Base-by-base conservation (phyloP, 2,797 vertebrate species). In the Pagetopsis macropterus region DNA sequence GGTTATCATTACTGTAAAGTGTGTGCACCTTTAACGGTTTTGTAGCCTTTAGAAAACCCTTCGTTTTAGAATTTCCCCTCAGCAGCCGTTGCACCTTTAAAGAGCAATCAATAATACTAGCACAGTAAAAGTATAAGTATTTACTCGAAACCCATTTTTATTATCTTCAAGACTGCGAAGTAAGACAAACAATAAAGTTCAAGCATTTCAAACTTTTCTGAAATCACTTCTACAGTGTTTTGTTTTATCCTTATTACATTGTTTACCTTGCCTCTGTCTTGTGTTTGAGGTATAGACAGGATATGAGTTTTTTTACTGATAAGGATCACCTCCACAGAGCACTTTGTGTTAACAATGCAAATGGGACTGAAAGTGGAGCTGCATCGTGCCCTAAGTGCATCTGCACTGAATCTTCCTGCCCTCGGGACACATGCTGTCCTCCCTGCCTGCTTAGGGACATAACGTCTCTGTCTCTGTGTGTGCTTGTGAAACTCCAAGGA, bases 321-420 rank as follows among this genome's bases (percentile, higher is more conserved):
- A 50, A 64, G 54, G 2, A 66, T 52, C 15, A 52, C 10, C 10
- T 45, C 54, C 46, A 67, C 56, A 58, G 33, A 73, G 65, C 55
- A 55, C 46, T 58, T 50, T 31, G 15, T 43, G 51, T 67, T 82
- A 84, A 78, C 83, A 65, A 81, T 85, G 62, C 75, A 74, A 78
- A 81, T 82, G 62, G 61, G 62, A 72, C 45, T 66, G 41, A 76
- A 67, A 81, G 69, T 49, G 46, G 56, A 78, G 62, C 31, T 49
- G 16, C 63, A 41, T 70, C 60, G 67, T 63, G 56, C 62, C 50
- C 41, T 81, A 70, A 70, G 73, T 85, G 72, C 60, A 75, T 86
- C 59, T 63, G 31, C 43, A 73, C 61, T 70, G 59, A 78, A 71
- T 78, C 64, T n/a, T 37, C 40, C 23, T 40, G 52, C 73, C 64